phyloP scores from a whole-genome alignment of 2,888 invertebrate species.

The Andrena flavipes region DNA sequence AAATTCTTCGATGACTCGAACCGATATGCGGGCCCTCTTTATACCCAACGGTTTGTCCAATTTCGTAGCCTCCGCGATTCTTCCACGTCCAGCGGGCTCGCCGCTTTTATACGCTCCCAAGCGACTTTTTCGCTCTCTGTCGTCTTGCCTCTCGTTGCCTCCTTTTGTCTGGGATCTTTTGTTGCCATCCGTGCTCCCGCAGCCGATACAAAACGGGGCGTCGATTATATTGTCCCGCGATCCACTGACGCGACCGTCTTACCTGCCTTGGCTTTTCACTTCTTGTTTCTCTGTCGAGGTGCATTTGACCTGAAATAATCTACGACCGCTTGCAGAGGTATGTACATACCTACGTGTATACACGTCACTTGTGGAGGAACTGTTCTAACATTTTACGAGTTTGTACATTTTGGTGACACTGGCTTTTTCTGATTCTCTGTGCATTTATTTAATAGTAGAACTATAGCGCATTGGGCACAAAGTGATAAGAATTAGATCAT shows the following conservation, averaged over 20 bases:
- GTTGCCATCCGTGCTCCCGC: constrained; percentile 10
- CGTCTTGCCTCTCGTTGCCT: constrained; percentile 1
- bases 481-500: too few relatives aligned
- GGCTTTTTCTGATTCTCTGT: too few relatives aligned
- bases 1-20: constrained; percentile 49
- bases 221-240: constrained; percentile 44
- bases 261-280: not conserved
- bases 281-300: not conserved
- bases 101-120: constrained; percentile 14
- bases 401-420: not conserved
- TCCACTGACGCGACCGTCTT: constrained; percentile 24
- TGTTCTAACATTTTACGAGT: not conserved
- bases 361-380: not conserved
- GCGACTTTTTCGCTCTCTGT: constrained; percentile 9
- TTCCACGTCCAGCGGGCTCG: constrained; percentile 29
- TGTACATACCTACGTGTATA: not conserved
- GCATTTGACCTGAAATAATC: constrained; percentile 12
- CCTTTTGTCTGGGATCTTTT: constrained; percentile 28
- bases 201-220: constrained; percentile 2
- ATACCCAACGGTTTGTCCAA: constrained; percentile 45
- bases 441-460: too few relatives aligned
- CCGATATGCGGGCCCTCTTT: constrained; percentile 57
- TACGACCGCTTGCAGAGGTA: not conserved
- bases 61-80: constrained; percentile 43
- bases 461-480: too few relatives aligned